Percentiles rank a stretch among this genome's conserved stretches.
Conservation (phyloP, 2,888 invertebrate species). For the Campoplex capitator region DNA sequence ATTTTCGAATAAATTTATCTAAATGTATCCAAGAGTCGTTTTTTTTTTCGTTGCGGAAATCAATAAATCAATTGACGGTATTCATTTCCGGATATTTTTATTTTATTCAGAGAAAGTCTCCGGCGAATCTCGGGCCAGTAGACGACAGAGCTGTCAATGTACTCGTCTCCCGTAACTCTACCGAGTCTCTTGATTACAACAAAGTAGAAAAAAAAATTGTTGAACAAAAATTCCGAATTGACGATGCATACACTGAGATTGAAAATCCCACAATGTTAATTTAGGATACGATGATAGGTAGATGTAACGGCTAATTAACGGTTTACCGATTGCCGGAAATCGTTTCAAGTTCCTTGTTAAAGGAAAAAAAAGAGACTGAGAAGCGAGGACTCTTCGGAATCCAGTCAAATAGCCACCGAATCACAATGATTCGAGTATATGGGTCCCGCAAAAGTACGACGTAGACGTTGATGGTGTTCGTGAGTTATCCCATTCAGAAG, state of each 20-base stretch:
- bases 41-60: not conserved
- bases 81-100: not conserved
- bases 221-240: no score
- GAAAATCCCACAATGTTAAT: not conserved
- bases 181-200: no score
- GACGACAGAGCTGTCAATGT: no score
- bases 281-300: not conserved
- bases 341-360: not conserved
- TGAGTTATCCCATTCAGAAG: not conserved
- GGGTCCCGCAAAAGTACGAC: not conserved
- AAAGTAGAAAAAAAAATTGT: no score
- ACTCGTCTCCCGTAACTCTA: no score
- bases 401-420: not conserved
- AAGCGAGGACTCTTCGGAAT: slow-evolving; percentile 25
- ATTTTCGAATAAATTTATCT: no score
- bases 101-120: no score
- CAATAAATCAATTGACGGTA: not conserved
- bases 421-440: not conserved
- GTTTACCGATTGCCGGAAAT: slow-evolving; percentile 47
- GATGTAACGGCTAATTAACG: not conserved
- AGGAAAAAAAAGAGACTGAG: slow-evolving; percentile 10
- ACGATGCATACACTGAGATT: no score
- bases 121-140: no score
- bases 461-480: not conserved
- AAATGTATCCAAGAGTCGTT: not conserved